A percentile compares a stretch with the other conserved stretches of the same genome.
phyloP scores from a whole-genome alignment of 2,888 invertebrate genomes.

The Oxyscelio sp. region DNA sequence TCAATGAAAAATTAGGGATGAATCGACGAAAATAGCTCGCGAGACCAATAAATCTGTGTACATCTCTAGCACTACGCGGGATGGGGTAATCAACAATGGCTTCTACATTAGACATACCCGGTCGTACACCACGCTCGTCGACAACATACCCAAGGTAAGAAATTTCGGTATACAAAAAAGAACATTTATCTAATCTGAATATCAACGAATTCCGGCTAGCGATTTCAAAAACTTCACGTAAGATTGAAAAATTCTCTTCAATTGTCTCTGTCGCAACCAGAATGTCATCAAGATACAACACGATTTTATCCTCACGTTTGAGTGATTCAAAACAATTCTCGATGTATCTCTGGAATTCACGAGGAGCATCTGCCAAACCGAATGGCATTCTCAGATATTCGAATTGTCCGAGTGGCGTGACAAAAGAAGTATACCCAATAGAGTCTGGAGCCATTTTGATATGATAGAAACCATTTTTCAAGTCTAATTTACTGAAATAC shows the following conservation, averaged over 20 bases:
- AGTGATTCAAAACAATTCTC: constrained; percentile 1
- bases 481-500: not conserved
- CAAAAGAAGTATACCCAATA: not conserved
- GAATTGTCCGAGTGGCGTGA: not conserved
- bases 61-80: not conserved
- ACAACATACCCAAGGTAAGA: constrained; percentile 1
- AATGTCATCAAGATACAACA: constrained; percentile 27
- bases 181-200: not conserved
- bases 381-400: not conserved
- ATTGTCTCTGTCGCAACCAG: not conserved
- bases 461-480: not conserved
- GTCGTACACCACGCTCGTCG: not conserved
- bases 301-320: not conserved
- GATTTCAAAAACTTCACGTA: constrained; percentile 2
- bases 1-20: not conserved
- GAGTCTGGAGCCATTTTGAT: not conserved
- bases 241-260: not conserved
- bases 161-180: constrained; percentile 3
- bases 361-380: not conserved
- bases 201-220: not conserved
- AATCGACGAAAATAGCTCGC: not conserved
- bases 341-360: not conserved
- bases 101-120: not conserved
- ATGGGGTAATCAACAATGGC: not conserved
- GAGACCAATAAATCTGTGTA: not conserved